phyloP scores from a whole-genome alignment of 2,113 vertebrate species.

The Columba janthina region DNA sequence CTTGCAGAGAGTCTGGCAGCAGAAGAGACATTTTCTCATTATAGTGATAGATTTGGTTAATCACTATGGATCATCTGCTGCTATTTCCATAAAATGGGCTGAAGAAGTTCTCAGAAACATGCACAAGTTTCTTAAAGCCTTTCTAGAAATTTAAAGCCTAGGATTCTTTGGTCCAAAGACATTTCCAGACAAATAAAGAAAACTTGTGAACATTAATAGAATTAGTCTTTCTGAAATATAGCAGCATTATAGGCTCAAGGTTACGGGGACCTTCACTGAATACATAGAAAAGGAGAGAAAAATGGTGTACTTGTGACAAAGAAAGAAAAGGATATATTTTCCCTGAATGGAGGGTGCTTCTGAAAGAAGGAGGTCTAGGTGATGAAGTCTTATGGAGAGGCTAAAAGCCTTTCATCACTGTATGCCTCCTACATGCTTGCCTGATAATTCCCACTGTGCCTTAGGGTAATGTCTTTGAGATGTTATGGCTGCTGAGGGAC shows the following conservation, averaged over 20 bases:
- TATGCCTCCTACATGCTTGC: not conserved
- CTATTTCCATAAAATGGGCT: not conserved
- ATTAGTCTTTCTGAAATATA: not conserved
- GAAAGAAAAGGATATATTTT: not conserved
- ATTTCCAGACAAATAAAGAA: not conserved
- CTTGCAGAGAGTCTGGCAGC: not conserved
- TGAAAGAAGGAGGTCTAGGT: not conserved
- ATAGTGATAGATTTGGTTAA: not conserved
- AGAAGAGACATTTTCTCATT: not conserved
- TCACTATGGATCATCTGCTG: not conserved
- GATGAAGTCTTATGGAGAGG: not conserved
- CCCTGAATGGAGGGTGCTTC: not conserved
- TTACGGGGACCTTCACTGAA: not conserved
- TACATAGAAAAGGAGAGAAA: not conserved
- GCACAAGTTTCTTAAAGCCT: not conserved
- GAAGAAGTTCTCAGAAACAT: not conserved
- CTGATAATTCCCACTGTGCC: not conserved
- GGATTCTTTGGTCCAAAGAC: not conserved
- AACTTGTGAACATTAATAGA: not conserved
- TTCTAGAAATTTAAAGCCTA: not conserved
- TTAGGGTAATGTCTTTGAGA: not conserved
- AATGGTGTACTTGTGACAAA: not conserved
- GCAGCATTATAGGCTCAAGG: not conserved
- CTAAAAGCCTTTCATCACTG: not conserved
- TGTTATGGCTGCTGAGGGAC: not conserved